phyloP scores from a whole-genome alignment of 2,888 invertebrate species.

The Carabus problematicus region DNA sequence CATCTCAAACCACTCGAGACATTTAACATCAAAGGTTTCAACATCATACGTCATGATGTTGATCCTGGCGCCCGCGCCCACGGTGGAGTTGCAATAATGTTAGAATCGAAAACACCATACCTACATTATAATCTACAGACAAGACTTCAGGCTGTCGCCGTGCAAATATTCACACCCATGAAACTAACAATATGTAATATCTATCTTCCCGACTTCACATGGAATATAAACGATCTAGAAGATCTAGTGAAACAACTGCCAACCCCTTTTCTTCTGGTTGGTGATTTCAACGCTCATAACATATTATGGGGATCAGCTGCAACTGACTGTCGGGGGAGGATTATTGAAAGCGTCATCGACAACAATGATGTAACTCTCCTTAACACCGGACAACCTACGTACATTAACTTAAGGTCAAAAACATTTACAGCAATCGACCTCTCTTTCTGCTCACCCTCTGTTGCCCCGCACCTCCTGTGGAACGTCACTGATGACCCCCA shows the following conservation, averaged over 20 bases:
- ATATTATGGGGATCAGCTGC: conserved; percentile 44
- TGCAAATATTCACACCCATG: conserved; percentile 29
- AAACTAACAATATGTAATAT: conserved; percentile 44
- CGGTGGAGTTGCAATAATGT: conserved; percentile 44
- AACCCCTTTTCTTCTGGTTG: conserved; percentile 44
- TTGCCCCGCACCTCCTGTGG: neutral
- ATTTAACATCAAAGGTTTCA: neutral
- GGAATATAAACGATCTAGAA: conserved; percentile 7
- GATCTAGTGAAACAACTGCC: conserved; percentile 43
- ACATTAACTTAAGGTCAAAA: neutral
- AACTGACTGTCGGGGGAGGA: conserved; percentile 43
- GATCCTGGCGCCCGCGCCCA: conserved; percentile 30
- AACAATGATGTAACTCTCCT: conserved; percentile 26
- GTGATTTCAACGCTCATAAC: conserved; percentile 47
- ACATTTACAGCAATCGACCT: neutral
- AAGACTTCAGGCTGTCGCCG: conserved; percentile 45
- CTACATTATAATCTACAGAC: neutral
- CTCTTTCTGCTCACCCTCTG: neutral
- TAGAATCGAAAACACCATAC: neutral
- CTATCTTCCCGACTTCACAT: conserved; percentile 42
- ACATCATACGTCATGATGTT: neutral
- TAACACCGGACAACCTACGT: conserved; percentile 1
- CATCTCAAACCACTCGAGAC: neutral
- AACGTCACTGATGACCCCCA: neutral
- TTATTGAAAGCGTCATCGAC: conserved; percentile 41